These are phyloP conservation scores for Popillia japonica DNA, from an alignment of 1,140 invertebrate species.

Conservation along the genomic window DNA sequence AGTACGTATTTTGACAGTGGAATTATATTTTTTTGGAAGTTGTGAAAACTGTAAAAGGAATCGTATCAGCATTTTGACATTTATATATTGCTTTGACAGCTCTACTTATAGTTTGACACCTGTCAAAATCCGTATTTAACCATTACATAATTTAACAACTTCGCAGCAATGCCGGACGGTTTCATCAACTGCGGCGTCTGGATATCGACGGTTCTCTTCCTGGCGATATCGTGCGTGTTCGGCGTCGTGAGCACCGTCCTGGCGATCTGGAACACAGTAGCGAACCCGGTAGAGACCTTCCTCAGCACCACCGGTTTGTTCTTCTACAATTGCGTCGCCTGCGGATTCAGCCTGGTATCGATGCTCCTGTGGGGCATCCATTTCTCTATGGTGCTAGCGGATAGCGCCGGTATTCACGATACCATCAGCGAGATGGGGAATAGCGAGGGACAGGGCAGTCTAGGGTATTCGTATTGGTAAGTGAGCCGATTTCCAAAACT, in stretches of 20 bases:
- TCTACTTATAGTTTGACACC: background rate
- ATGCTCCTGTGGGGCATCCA: background rate
- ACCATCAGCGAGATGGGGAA: background rate
- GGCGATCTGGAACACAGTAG: background rate
- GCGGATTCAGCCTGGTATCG: background rate
- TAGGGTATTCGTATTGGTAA: conserved; percentile 36
- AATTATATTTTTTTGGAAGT: too few species aligned
- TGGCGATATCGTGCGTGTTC: background rate
- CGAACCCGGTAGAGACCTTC: conserved; percentile 6
- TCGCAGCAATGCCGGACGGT: background rate
- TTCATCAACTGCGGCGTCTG: conserved; percentile 13
- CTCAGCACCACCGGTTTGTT: conserved; percentile 3
- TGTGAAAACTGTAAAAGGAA: too few species aligned
- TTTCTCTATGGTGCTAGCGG: background rate
- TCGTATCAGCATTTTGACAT: too few species aligned
- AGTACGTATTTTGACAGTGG: too few species aligned
- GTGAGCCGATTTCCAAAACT: too few species aligned
- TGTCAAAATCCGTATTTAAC: background rate
- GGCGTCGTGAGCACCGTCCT: background rate
- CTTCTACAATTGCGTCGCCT: conserved; percentile 3
- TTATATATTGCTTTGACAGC: too few species aligned
- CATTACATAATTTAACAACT: background rate
- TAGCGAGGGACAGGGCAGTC: background rate
- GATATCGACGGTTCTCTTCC: conserved; percentile 23
- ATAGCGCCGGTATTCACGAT: conserved; percentile 8